Conservation (phyloP, 2,888 invertebrate genomes). For the Dastarcus helophoroides region DNA sequence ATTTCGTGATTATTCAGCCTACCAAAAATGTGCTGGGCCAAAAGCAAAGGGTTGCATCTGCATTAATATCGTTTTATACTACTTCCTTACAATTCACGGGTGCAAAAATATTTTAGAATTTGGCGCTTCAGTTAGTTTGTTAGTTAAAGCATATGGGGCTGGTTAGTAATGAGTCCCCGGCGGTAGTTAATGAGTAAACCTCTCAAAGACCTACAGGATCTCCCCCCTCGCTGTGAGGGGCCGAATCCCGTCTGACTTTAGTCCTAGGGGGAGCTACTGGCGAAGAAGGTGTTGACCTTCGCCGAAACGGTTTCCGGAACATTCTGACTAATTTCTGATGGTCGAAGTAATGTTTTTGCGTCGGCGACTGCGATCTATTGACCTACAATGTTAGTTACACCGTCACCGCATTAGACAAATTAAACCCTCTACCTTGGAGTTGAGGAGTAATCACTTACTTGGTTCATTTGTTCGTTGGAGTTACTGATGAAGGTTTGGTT, state of each 20-base stretch:
- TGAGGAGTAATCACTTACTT: background rate
- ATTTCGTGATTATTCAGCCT: too few species aligned
- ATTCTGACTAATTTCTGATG: slow-evolving; percentile 50
- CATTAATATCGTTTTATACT: too few species aligned
- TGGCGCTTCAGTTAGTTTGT: too few species aligned
- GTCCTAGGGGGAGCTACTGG: slow-evolving; percentile 48
- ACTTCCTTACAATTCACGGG: too few species aligned
- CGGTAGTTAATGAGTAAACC: too few species aligned
- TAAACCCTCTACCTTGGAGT: background rate
- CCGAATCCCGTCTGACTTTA: slow-evolving; percentile 33
- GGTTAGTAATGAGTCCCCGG: too few species aligned
- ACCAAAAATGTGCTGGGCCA: too few species aligned
- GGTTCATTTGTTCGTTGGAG: slow-evolving; percentile 51
- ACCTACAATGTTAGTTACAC: slow-evolving; percentile 24
- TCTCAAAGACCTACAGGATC: slow-evolving; percentile 31
- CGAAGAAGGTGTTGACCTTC: slow-evolving; percentile 55
- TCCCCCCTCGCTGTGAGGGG: slow-evolving; percentile 32
- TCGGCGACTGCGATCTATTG: slow-evolving; percentile 43
- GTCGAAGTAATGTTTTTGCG: slow-evolving; percentile 45
- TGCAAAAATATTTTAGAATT: too few species aligned
- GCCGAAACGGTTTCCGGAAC: slow-evolving; percentile 54
- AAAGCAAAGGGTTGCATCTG: too few species aligned
- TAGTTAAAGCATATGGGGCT: too few species aligned
- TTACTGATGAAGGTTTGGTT: slow-evolving; percentile 53
- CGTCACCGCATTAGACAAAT: slow-evolving; percentile 2